Evolutionary conservation across 2,113 vertebrate genomes (phyloP).

Genomic region (Phodopus roborovskii): DNA sequence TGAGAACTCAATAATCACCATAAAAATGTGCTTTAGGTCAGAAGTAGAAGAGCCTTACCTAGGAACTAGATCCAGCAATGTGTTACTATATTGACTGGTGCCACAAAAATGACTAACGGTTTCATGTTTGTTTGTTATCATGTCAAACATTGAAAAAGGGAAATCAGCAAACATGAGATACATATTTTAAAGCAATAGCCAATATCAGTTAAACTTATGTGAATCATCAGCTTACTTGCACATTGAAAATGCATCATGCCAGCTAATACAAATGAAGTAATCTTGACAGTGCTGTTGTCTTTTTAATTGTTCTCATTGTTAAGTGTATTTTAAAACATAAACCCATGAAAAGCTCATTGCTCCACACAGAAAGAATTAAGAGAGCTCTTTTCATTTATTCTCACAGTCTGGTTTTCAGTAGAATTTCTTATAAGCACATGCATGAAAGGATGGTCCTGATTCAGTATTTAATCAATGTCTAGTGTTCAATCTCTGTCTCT

Average conservation of each 20-base stretch:
- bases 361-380: not conserved
- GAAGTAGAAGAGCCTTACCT: not conserved
- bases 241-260: constrained; percentile 52
- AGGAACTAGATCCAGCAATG: not conserved
- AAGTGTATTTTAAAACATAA: constrained; percentile 23
- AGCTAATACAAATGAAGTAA: constrained; percentile 44
- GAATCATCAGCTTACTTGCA: constrained; percentile 12
- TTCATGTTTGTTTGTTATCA: not conserved
- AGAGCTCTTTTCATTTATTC: not conserved
- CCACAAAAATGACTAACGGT: not conserved
- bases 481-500: fast-evolving
- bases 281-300: constrained; percentile 18
- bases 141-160: not conserved
- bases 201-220: constrained; percentile 42
- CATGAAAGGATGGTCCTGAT: not conserved
- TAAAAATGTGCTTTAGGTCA: constrained; percentile 8
- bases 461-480: not conserved
- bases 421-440: not conserved
- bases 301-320: constrained; percentile 12
- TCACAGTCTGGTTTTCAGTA: not conserved
- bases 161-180: not conserved
- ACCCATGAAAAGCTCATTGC: not conserved
- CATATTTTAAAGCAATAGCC: constrained; percentile 1
- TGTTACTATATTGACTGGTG: not conserved
- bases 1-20: constrained; percentile 25